Percentiles rank a stretch among this genome's conserved stretches.
phyloP scores from a whole-genome alignment of 2,888 invertebrate species.

The Drosophila austrosaltans region DNA sequence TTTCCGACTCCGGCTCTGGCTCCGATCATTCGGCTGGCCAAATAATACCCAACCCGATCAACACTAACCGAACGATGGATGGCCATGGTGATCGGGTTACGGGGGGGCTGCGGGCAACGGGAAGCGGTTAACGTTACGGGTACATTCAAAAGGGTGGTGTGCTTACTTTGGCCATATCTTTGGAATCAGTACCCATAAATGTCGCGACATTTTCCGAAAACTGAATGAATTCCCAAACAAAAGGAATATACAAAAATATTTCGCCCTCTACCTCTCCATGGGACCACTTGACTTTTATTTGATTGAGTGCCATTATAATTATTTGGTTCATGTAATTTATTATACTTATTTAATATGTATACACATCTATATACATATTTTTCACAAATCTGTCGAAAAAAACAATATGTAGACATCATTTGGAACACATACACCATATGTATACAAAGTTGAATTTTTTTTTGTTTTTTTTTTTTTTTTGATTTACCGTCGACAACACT shows the following conservation, averaged over 20 bases:
- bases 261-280: too few relatives aligned
- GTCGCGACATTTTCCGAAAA: slow-evolving; percentile 3
- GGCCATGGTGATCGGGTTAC: neutral
- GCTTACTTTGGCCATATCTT: slow-evolving; percentile 24
- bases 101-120: too few relatives aligned
- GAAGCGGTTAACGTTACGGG: neutral
- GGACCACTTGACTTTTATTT: slow-evolving; percentile 25
- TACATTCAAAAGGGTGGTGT: slow-evolving; percentile 17
- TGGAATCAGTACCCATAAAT: slow-evolving; percentile 30
- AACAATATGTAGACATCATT: neutral
- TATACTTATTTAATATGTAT: slow-evolving; percentile 51
- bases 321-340: slow-evolving; percentile 58
- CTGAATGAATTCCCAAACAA: neutral
- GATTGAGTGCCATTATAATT: slow-evolving; percentile 51
- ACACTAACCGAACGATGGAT: neutral
- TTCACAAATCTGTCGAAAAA: slow-evolving; percentile 3
- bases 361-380: slow-evolving; percentile 1
- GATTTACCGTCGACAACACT: slow-evolving; percentile 15
- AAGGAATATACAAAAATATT: too few relatives aligned
- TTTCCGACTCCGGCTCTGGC: slow-evolving; percentile 10
- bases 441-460: neutral
- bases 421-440: neutral
- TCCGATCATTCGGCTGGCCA: slow-evolving; percentile 1
- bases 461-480: neutral
- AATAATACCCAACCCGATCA: neutral